Percentiles rank a stretch among this genome's conserved stretches.
phyloP scores from a whole-genome alignment of 2,888 invertebrate genomes.

The Chrysolina americana region DNA sequence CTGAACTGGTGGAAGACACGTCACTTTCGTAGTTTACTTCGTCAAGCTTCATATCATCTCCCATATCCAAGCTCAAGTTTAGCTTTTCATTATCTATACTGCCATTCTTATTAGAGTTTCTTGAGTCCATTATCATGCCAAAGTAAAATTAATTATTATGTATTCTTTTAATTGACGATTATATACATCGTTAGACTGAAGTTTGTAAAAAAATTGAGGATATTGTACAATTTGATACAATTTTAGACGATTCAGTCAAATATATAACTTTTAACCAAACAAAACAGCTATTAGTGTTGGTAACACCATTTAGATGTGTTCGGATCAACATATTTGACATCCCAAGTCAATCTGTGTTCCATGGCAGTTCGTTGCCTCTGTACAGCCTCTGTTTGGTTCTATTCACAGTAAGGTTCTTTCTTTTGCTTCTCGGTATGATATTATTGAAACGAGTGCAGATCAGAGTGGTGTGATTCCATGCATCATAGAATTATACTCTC shows the following conservation, averaged over 20 bases:
- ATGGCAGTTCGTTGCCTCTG: too few species aligned
- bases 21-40: slow-evolving; percentile 90
- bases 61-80: slow-evolving; percentile 75
- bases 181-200: slow-evolving; percentile 13
- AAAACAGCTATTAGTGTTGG: slow-evolving; percentile 25
- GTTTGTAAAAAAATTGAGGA: slow-evolving; percentile 13
- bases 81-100: slow-evolving; percentile 68
- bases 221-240: not conserved
- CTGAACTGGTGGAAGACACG: slow-evolving; percentile 86
- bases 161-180: slow-evolving; percentile 11
- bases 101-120: slow-evolving; percentile 65
- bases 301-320: not conserved
- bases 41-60: slow-evolving; percentile 84
- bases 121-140: slow-evolving; percentile 64
- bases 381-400: too few species aligned
- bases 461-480: too few species aligned
- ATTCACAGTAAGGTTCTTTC: too few species aligned
- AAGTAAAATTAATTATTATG: slow-evolving; percentile 18
- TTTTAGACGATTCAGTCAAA: slow-evolving; percentile 14
- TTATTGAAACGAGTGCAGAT: too few species aligned
- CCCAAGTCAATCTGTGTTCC: too few species aligned
- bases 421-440: too few species aligned
- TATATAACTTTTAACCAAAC: slow-evolving; percentile 31
- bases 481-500: too few species aligned
- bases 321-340: too few species aligned